These are phyloP conservation scores for Drosophila neocordata DNA, from an alignment of 1,140 invertebrate genomes.

Conservation along the genomic window DNA sequence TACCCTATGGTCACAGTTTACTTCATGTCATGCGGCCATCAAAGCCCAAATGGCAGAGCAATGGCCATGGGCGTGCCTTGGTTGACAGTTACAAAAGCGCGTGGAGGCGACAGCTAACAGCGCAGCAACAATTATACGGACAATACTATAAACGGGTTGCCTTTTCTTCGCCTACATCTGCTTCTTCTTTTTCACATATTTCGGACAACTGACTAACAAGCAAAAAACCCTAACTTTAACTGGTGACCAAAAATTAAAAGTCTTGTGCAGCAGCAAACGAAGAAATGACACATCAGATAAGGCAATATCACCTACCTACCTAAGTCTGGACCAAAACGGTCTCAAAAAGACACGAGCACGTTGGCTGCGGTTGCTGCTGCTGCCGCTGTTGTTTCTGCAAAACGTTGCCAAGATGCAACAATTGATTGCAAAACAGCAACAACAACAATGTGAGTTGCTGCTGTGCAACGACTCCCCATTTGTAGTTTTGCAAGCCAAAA, in stretches of 20 bases:
- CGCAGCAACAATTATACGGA: constrained; percentile 60
- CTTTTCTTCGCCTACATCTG: constrained; percentile 24
- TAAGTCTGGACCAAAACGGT: constrained; percentile 1
- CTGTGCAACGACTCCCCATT: constrained; percentile 63
- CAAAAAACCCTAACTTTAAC: constrained; percentile 54
- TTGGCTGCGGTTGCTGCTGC: constrained; percentile 2
- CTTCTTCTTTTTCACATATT: constrained; percentile 18
- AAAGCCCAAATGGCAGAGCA: constrained; percentile 41
- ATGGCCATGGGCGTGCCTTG: constrained; percentile 30
- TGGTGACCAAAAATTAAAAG: constrained; percentile 67
- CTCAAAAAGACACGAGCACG: neutral
- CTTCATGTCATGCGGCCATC: constrained; percentile 17
- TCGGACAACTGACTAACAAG: constrained; percentile 65
- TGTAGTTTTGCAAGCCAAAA: constrained; percentile 76
- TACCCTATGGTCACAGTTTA: constrained; percentile 39
- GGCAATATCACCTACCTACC: constrained; percentile 73
- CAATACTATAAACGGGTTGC: constrained; percentile 58
- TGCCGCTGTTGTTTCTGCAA: constrained; percentile 3
- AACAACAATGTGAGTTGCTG: constrained; percentile 64
- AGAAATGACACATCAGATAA: constrained; percentile 82
- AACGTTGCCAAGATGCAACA: constrained; percentile 60
- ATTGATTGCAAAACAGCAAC: constrained; percentile 53
- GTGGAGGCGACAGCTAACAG: constrained; percentile 31
- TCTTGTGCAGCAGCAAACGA: constrained; percentile 63
- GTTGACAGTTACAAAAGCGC: constrained; percentile 35